These are phyloP conservation scores for Camponotus floridanus DNA, from an alignment of 1,140 invertebrate species.

Conservation along the genomic window DNA sequence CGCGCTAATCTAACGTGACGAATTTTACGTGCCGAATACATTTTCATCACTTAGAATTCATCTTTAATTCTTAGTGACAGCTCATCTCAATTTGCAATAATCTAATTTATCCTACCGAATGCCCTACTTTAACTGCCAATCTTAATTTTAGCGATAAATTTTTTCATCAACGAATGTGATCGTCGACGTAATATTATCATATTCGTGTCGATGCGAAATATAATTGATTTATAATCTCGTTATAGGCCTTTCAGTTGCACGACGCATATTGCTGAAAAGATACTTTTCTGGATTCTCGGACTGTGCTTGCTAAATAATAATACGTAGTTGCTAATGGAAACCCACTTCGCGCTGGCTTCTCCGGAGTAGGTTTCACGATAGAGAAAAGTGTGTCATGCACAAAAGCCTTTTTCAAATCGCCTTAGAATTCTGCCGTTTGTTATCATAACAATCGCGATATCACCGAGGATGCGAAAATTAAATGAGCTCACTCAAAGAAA, in stretches of 20 bases:
- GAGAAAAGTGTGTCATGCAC: slow-evolving; percentile 75
- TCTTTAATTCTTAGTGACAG: background rate
- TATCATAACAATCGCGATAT: slow-evolving; percentile 58
- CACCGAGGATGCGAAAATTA: slow-evolving; percentile 16
- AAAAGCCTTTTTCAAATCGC: slow-evolving; percentile 76
- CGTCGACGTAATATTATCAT: background rate
- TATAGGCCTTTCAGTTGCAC: background rate
- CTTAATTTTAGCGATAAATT: slow-evolving; percentile 29
- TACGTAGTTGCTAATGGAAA: slow-evolving; percentile 75
- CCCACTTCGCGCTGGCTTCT: slow-evolving; percentile 74
- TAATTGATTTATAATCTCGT: background rate
- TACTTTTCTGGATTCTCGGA: slow-evolving; percentile 69
- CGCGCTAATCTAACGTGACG: slow-evolving; percentile 33
- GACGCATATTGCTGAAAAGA: slow-evolving; percentile 62
- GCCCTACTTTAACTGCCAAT: slow-evolving; percentile 24
- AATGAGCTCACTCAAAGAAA: slow-evolving; percentile 9
- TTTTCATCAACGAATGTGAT: background rate
- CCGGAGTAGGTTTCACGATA: slow-evolving; percentile 72
- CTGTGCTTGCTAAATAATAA: slow-evolving; percentile 73
- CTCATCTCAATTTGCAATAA: slow-evolving; percentile 16
- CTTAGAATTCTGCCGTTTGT: slow-evolving; percentile 64
- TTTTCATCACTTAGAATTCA: slow-evolving; percentile 31
- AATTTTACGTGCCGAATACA: background rate
- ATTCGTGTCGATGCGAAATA: slow-evolving; percentile 15
- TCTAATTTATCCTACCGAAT: slow-evolving; percentile 36